These are phyloP conservation scores for Bungarus multicinctus DNA, from an alignment of 2,113 vertebrate species.

Conservation along the genomic window DNA sequence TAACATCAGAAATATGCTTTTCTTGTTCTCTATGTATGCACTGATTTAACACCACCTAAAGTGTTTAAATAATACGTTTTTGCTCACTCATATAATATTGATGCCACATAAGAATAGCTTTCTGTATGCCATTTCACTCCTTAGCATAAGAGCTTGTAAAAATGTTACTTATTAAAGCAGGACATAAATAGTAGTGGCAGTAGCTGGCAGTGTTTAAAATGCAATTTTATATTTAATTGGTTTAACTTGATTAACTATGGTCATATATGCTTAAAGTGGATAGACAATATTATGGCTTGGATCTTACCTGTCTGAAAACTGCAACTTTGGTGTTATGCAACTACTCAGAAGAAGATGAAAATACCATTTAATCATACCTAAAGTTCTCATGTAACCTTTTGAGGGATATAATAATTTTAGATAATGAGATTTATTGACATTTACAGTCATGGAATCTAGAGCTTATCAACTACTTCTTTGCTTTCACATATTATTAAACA, in stretches of 20 bases:
- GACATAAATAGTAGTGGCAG: neutral
- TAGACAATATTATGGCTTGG: neutral
- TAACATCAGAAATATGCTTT: neutral
- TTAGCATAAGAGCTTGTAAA: conserved; percentile 19
- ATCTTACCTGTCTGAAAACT: neutral
- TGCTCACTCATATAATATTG: neutral
- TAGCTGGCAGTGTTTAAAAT: neutral
- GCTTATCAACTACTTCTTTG: neutral
- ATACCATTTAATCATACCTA: neutral
- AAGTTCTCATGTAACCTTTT: neutral
- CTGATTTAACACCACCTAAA: neutral
- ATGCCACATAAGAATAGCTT: neutral
- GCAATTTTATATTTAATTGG: neutral
- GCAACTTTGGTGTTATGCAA: neutral
- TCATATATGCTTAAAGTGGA: neutral
- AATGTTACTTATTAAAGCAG: neutral
- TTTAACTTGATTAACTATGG: neutral
- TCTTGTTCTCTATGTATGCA: neutral
- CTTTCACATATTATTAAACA: neutral
- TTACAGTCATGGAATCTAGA: too few relatives aligned
- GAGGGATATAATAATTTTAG: too few relatives aligned
- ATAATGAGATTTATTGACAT: too few relatives aligned
- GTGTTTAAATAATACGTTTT: neutral
- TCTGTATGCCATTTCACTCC: neutral
- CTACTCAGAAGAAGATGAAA: neutral